phyloP scores from a whole-genome alignment of 2,888 invertebrate species.

The Trichogramma dendrolimi region DNA sequence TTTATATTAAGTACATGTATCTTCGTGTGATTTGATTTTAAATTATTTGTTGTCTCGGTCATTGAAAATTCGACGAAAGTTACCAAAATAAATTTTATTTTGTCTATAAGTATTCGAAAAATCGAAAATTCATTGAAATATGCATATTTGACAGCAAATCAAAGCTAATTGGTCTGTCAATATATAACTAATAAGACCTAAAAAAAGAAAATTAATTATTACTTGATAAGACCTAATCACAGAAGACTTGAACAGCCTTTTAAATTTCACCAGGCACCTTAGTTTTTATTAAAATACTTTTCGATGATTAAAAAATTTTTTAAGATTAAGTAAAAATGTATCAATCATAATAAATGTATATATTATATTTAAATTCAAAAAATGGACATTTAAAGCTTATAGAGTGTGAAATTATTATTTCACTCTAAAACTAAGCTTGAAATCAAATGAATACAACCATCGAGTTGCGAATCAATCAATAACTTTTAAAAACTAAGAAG shows the following conservation, averaged over 20 bases:
- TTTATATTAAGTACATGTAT: no score
- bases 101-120: neutral
- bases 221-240: constrained; percentile 49
- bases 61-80: constrained; percentile 1
- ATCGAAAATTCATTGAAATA: constrained; percentile 2
- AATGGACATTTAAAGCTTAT: no score
- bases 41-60: no score
- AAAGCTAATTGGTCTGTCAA: constrained; percentile 28
- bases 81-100: neutral
- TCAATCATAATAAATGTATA: constrained; percentile 5
- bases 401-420: no score
- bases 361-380: no score
- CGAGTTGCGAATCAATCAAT: no score
- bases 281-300: constrained; percentile 43
- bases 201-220: constrained; percentile 36
- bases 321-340: no score
- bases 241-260: constrained; percentile 45
- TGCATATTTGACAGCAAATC: constrained; percentile 3
- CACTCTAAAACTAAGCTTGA: no score
- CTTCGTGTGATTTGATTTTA: no score
- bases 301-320: no score
- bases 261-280: constrained; percentile 46
- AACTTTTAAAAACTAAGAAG: no score
- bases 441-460: no score
- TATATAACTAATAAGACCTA: constrained; percentile 27